These are phyloP conservation scores for Eleutherodactylus coqui DNA, from an alignment of 2,797 vertebrate genomes.

Conservation along the genomic window DNA sequence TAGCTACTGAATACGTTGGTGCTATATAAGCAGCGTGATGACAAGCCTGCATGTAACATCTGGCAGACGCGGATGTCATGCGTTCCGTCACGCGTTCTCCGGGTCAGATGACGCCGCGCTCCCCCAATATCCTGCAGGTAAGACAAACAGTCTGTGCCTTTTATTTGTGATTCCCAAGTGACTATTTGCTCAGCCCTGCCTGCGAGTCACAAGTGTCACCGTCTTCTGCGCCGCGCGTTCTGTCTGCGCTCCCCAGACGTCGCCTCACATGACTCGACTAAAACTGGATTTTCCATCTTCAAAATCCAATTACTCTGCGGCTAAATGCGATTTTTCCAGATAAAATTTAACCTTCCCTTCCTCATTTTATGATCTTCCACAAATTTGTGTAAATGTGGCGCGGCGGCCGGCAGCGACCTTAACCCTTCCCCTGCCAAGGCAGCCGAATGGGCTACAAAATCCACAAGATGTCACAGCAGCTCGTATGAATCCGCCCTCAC, in stretches of 20 bases:
- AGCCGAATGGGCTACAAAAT: no score
- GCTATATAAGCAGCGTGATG: background rate
- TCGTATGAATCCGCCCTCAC: no score
- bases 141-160: constrained; percentile 38
- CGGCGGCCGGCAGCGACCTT: background rate
- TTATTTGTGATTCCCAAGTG: constrained; percentile 68
- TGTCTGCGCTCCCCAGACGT: background rate
- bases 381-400: background rate
- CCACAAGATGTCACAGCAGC: no score
- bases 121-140: constrained; percentile 13
- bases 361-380: constrained; percentile 21
- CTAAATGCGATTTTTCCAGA: background rate
- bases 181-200: constrained; percentile 71
- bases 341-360: background rate
- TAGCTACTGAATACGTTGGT: background rate
- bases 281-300: background rate
- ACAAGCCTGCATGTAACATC: background rate
- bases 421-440: background rate
- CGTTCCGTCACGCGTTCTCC: background rate
- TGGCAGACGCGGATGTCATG: constrained; percentile 13
- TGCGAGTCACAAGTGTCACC: constrained; percentile 59
- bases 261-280: constrained; percentile 1
- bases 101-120: constrained; percentile 26
- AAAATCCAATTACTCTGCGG: constrained; percentile 5
- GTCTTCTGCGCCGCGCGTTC: background rate